Evolutionary conservation across 2,113 vertebrate species (phyloP), one percentile per base, ranked within the genome.

Genomic region (Tylochromis polylepis): DNA sequence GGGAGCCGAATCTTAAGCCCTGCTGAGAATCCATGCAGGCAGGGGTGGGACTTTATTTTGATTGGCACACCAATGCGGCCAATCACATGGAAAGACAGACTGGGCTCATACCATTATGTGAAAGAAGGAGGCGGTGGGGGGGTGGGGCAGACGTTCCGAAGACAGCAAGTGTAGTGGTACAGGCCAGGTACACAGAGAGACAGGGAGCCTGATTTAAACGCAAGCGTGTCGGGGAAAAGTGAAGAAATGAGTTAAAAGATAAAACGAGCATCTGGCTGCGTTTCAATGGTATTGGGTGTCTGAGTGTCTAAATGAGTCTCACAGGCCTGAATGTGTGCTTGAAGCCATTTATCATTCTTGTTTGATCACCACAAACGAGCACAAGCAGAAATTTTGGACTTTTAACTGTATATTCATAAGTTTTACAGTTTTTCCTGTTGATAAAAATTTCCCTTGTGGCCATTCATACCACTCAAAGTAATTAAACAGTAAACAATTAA

Each of bases 81-180:
- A 62, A 36, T 36, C 31, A n/a, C 59, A n/a, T 18, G 2, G 18
- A 36, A 3, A 2, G 1, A 12, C 18, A 0, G 31, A 12, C 31
- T 62, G 1, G 59, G 59, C 36, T 62, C 59, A 7, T 62, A n/a
- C 59, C 59, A 62, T 36, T 36, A 0, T 62, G 59, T 36, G 31
- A 62, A 62, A 62, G 59, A 36, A 62, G 31, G 18, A 31, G 31
- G n/a, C n/a, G n/a, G n/a, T n/a, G n/a, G n/a, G n/a, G n/a, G n/a
- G n/a, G n/a, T n/a, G n/a, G 18, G 18, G 18, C 10, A n/a, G 31
- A 62, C 10, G 59, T 62, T n/a, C 59, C 36, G 29, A 29, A 29
- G 4, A 29, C 29, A 29, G 29, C 29, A 29, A 29, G 29, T 29
- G 29, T n/a, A n/a, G 31, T 36, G 59, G 59, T 62, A 62, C 10